Percentiles rank a stretch among this genome's conserved stretches.
Evolutionary conservation across 2,888 invertebrate species (phyloP).

Genomic region (Drosophila dives): DNA sequence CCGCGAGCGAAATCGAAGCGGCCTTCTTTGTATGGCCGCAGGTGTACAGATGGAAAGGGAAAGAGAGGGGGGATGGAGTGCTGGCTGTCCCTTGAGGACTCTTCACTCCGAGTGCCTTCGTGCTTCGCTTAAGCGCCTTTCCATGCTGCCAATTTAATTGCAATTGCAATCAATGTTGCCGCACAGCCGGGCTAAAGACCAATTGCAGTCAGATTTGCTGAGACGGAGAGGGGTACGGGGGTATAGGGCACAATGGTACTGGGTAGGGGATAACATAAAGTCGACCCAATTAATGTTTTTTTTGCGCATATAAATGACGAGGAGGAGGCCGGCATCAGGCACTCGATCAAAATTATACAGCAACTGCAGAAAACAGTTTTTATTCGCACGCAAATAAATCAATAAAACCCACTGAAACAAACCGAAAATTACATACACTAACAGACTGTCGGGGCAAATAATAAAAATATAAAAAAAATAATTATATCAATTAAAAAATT

Average conservation of each 20-base stretch:
- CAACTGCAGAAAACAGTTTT: constrained; percentile 26
- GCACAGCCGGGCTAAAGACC: constrained; percentile 2
- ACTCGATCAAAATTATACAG: constrained; percentile 41
- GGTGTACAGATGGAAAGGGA: constrained; percentile 13
- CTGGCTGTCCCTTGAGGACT: background rate
- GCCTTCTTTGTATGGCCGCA: constrained; percentile 11
- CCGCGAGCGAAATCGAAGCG: constrained; percentile 6
- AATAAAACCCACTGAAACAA: constrained; percentile 14
- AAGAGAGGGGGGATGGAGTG: background rate
- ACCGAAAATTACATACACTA: background rate
- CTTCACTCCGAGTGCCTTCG: constrained; percentile 8
- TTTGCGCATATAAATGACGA: constrained; percentile 12
- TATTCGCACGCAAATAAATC: constrained; percentile 48
- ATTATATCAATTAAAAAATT: background rate
- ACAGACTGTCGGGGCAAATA: background rate
- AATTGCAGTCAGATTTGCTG: background rate
- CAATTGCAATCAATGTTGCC: constrained; percentile 57
- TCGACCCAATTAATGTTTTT: constrained; percentile 51
- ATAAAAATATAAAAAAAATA: background rate
- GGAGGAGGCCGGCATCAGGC: constrained; percentile 29
- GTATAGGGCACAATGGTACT: background rate
- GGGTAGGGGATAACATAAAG: constrained; percentile 28
- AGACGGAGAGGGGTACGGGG: no score
- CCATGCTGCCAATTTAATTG: constrained; percentile 60
- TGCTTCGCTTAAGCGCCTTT: constrained; percentile 49